Percentiles rank a stretch among this genome's conserved stretches.
These are phyloP conservation scores for Circaetus cinerascens DNA, from an alignment of 2,113 vertebrate species.

Conservation along the genomic window DNA sequence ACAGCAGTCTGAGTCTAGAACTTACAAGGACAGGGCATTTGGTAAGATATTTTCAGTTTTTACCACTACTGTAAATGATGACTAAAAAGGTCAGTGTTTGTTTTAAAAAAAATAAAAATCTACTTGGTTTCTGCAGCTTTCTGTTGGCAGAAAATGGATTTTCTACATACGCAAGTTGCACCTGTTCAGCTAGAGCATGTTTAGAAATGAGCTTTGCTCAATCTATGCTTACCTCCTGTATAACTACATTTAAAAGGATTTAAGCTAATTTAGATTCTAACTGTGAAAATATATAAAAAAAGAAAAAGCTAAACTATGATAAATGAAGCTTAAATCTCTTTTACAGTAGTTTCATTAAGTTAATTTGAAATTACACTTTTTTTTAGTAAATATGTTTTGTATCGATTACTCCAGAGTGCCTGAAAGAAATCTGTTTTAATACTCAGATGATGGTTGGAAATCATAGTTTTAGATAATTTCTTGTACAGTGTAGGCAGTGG, in stretches of 20 bases:
- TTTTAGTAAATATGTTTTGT: neutral
- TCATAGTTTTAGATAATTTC: neutral
- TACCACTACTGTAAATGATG: neutral
- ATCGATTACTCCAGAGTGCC: neutral
- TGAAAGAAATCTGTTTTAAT: neutral
- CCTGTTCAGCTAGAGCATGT: neutral
- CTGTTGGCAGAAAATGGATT: neutral
- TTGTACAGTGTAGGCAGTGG: neutral
- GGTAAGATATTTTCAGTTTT: neutral
- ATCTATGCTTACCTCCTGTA: neutral
- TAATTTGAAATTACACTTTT: neutral
- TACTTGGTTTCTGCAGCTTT: neutral
- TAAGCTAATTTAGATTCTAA: neutral
- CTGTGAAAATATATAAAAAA: neutral
- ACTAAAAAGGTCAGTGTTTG: neutral
- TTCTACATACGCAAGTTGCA: neutral
- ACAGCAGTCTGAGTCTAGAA: neutral
- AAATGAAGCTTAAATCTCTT: neutral
- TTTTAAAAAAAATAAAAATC: neutral
- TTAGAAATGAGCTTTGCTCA: neutral
- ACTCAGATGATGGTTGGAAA: neutral
- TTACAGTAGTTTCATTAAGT: neutral
- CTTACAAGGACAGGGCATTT: neutral
- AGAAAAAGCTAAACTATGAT: neutral
- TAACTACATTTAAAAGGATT: neutral